Conservation (phyloP, 1,140 invertebrate genomes). For the Tetraneura akinire region DNA sequence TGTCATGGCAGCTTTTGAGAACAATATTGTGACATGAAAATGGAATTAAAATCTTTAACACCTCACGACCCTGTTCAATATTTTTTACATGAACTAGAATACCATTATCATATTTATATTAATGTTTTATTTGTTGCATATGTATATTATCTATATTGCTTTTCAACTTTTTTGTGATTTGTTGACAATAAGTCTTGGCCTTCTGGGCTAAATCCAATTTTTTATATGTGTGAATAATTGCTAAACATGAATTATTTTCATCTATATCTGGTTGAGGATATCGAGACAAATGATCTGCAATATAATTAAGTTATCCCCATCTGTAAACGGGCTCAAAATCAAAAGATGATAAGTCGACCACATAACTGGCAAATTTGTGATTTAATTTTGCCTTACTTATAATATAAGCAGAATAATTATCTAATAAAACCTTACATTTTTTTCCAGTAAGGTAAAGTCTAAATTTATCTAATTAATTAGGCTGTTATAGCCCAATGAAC, state of each 20-base stretch:
- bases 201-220: constrained; percentile 2
- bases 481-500: constrained; percentile 20
- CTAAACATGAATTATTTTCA: constrained; percentile 5
- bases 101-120: constrained; percentile 9
- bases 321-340: background rate
- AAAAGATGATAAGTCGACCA: background rate
- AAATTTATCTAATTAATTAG: background rate
- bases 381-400: constrained; percentile 14
- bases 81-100: constrained; percentile 20
- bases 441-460: background rate
- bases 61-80: background rate
- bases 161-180: constrained; percentile 4
- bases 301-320: background rate
- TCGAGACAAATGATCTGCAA: background rate
- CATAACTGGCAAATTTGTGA: background rate
- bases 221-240: background rate
- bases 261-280: background rate
- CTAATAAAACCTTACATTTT: background rate
- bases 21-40: constrained; percentile 11
- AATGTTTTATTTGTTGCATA: constrained; percentile 2
- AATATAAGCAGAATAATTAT: background rate
- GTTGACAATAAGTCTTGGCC: constrained; percentile 4
- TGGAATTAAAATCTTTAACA: background rate
- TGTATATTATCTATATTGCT: background rate
- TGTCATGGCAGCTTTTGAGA: constrained; percentile 4